Evolutionary conservation across 2,797 vertebrate genomes (phyloP).

Genomic region (Acridotheres tristis): DNA sequence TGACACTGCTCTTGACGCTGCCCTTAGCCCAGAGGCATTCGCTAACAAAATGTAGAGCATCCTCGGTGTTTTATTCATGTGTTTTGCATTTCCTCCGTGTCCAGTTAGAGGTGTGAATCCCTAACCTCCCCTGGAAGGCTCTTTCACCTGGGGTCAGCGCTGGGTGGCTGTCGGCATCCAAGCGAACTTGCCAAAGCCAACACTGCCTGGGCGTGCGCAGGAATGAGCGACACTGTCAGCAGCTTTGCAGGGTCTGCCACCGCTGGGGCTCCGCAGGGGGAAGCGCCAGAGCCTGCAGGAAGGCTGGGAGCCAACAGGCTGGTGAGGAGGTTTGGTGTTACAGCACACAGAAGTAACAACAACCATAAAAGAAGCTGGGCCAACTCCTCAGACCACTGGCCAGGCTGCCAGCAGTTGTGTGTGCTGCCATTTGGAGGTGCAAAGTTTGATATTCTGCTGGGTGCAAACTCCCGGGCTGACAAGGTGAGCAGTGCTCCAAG

Average conservation of each 20-base stretch:
- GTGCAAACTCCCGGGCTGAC: not conserved
- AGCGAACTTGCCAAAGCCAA: not conserved
- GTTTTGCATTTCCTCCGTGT: not conserved
- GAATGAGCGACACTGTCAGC: rapidly evolving
- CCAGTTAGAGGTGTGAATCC: not conserved
- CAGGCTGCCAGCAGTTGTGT: rapidly evolving
- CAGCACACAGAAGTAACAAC: rapidly evolving
- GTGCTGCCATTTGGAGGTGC: not conserved
- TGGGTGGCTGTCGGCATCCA: not conserved
- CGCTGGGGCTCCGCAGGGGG: not conserved
- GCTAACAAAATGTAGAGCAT: not conserved
- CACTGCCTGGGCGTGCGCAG: not conserved
- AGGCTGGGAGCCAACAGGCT: not conserved
- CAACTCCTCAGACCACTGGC: not conserved
- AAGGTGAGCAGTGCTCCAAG: rapidly evolving
- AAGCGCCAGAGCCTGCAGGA: not conserved
- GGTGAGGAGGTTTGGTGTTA: not conserved
- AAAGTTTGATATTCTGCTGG: rapidly evolving
- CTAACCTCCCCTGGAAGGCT: not conserved
- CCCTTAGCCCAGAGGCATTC: not conserved
- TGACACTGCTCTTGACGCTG: not conserved
- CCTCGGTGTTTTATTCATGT: not conserved
- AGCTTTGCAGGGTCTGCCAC: not conserved
- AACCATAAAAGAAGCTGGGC: not conserved
- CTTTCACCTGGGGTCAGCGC: not conserved